Evolutionary conservation across 2,888 invertebrate species (phyloP).

Genomic region (Drosophila planitibia): DNA sequence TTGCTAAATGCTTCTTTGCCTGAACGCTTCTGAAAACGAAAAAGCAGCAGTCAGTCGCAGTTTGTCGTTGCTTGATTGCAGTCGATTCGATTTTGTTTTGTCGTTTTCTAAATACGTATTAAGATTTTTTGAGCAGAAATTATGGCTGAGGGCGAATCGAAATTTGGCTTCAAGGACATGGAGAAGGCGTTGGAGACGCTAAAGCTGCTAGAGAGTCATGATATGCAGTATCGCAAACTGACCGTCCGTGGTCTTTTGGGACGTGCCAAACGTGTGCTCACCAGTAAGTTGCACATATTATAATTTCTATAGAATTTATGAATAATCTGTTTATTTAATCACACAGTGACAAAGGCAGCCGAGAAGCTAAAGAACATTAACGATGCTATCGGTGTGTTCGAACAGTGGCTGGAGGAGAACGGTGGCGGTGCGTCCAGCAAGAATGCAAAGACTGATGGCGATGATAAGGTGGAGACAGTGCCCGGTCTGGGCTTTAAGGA

Average conservation of each 20-base stretch:
- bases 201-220: constrained; percentile 88
- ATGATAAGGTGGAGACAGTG: constrained; percentile 88
- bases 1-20: constrained; percentile 17
- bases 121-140: constrained; percentile 14
- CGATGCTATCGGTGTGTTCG: constrained; percentile 89
- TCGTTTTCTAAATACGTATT: neutral
- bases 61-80: constrained; percentile 44
- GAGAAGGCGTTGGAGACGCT: constrained; percentile 90
- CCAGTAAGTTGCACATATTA: constrained; percentile 79
- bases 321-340: neutral
- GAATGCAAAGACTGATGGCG: constrained; percentile 86
- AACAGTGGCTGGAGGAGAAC: constrained; percentile 88
- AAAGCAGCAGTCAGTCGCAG: constrained; percentile 54
- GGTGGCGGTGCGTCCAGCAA: constrained; percentile 84
- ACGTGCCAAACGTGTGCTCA: constrained; percentile 87
- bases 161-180: constrained; percentile 91
- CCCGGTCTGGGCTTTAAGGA: constrained; percentile 92
- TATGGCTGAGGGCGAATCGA: constrained; percentile 86
- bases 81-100: constrained; percentile 22
- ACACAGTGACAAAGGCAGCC: constrained; percentile 89
- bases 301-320: neutral
- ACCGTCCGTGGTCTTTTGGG: constrained; percentile 88
- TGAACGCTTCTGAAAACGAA: constrained; percentile 13
- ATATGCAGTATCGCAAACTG: constrained; percentile 88
- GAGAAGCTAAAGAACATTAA: constrained; percentile 89